Evolutionary conservation across 2,888 invertebrate genomes (phyloP), one percentile per base, ranked within the genome.

Genomic region (Drosophila birchii): DNA sequence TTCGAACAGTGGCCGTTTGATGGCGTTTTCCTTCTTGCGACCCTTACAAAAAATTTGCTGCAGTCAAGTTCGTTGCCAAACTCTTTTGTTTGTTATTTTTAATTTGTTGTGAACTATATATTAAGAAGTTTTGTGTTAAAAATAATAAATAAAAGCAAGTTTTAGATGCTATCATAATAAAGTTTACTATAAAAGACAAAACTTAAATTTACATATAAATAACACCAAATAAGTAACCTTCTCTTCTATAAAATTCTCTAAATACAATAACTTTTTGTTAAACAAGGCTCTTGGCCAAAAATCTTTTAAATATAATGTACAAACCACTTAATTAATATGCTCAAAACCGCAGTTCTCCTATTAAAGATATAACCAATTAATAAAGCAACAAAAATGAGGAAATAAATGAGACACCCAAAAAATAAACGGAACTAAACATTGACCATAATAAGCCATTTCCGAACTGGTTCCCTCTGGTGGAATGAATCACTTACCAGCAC

Each of bases 401-500:
- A 66, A 49, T 36, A 43, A 14, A 36, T 1, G 11, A 16, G n/a
- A 26, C 14, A 34, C 34, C 34, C 16, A 7, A 60, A 39, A 43
- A 43, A 32, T n/a, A 38, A 45, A 58, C 58, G 57, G 61, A 62
- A 45, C 38, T 59, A 38, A 38, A 1, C 32, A 16, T 38, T 29
- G 49, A 12, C 26, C 36, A 47, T 61, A 34, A 49, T 18, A 34
- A 16, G 18, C 44, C 43, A 34, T 41, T 63, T 64, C 32, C 66
- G 64, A 64, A 51, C 43, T 68, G 70, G 70, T 69, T 41, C 57
- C 56, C 38, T 29, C 12, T 41, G 39, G 20, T 8, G 14, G 23
- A 45, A 68, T 68, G 67, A 56, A 68, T 69, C 47, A 68, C 47
- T 47, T 29, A 57, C 36, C 56, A 5, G 29, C 64, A 29, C 36